Evolutionary conservation across 2,113 vertebrate species (phyloP), one percentile per base, ranked within the genome.

Genomic region (Dicrurus megarhynchus): DNA sequence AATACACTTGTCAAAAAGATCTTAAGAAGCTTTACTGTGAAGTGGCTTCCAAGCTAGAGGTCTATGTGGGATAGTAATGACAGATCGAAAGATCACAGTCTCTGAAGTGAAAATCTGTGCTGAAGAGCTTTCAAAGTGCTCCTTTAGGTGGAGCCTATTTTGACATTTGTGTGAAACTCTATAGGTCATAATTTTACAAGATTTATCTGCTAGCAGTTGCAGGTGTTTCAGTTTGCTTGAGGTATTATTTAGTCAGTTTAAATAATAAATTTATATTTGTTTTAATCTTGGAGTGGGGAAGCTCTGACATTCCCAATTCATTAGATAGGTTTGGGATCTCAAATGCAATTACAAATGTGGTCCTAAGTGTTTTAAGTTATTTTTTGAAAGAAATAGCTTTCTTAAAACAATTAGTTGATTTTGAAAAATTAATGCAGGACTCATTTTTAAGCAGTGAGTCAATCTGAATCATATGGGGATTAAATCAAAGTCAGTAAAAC

Each of bases 31-130:
- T 23, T 91, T 52, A 20, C 65, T 95, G 65, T 63, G 57, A 70
- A 85, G 85, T 47, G 55, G 47, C 69, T 95, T 96, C 87, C 73
- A 74, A 74, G 73, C 55, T 78, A 63, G 47, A 78, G 88, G 85
- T 82, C 88, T 95, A 4, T 78, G 73, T 93, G 90, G 92, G 82
- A 65, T 94, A 81, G 69, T 94, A 81, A 87, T 63, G 81, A 89
- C 76, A 91, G 87, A 91, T 81, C 5, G 37, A 89, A 93, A 81
- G 84, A 95, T 93, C 84, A 85, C 37, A 78, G 64, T 84, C 50
- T 69, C 73, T 57, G 68, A 89, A 65, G 59, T 74, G 90, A 93
- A 87, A 93, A 74, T 77, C 73, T 89, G 71, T 83, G 59, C 77
- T 87, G 81, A 74, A 89, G 88, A 89, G 92, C 90, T 77, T 94